Evolutionary conservation across 2,113 vertebrate species (phyloP), one percentile per base, ranked within the genome.

Genomic region (Campylomormyrus numenius): DNA sequence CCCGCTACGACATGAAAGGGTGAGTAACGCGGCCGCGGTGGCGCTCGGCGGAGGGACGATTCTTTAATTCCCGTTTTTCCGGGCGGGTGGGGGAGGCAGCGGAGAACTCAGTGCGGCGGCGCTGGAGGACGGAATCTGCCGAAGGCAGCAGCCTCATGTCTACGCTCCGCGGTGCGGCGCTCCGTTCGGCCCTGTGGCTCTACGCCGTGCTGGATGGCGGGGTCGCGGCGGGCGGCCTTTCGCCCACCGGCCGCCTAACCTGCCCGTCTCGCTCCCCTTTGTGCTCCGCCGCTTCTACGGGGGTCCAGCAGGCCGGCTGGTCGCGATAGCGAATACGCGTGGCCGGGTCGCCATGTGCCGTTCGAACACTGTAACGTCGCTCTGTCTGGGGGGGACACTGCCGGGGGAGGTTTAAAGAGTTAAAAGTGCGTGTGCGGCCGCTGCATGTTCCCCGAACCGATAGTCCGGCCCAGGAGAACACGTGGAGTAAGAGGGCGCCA

Each of bases 1-100:
- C 94, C 91, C 91, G 91, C 88, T 93, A 93, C 93, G 95, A 94
- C 92, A 96, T 96, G 96, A 96, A 96, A 95, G 96, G 96, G 96
- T 96, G 95, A 96, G 96, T 96, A 90, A 90, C 91, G 90, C 89
- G 58, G 42, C 90, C 92, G 90, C 70, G 89, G 91, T 90, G 93
- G 90, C 90, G 92, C 90, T 90, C 92, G 91, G 90, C 93, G 91
- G 93, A 94, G 95, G 96, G 94, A 95, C 50, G 94, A 92, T 92
- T 92, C 90, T 90, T 91, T 92, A 92, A 93, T 95, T 92, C 94
- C 91, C 89, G 53, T 88, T 66, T 66, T 88, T 70, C 58, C 42
- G 39, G 42, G 77, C 39, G 89, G 89, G 89, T 24, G 50, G 89
- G 89, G 77, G 39, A 77, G 45, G 66, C 27, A 21, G 88, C 88